Evolutionary conservation across 1,140 invertebrate species (phyloP).

Genomic region (Lanistes nyassanus): DNA sequence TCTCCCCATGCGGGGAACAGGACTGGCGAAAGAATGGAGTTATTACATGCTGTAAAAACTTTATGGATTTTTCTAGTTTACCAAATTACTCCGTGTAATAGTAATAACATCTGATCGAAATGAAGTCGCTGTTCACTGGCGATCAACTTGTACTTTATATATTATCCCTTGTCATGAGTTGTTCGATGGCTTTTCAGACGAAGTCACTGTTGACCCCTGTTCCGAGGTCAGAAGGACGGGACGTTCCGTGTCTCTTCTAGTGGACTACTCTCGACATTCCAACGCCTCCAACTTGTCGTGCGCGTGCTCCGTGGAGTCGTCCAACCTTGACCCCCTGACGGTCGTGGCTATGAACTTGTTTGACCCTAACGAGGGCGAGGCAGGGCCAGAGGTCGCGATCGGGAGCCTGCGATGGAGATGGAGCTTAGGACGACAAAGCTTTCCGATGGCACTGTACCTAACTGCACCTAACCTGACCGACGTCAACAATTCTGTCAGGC

Average conservation of each 20-base stretch:
- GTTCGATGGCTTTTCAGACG: not conserved
- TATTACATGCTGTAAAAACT: too few relatives aligned
- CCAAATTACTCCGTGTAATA: not conserved
- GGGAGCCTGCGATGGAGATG: too few relatives aligned
- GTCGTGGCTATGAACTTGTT: conserved; percentile 10
- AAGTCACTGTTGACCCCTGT: not conserved
- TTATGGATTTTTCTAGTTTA: too few relatives aligned
- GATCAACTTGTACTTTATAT: not conserved
- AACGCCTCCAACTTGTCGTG: not conserved
- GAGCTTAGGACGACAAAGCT: too few relatives aligned
- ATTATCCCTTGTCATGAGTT: not conserved
- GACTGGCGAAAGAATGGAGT: too few relatives aligned
- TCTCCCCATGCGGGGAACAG: too few relatives aligned
- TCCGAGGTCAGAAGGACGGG: conserved; percentile 10
- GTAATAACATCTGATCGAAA: too few relatives aligned
- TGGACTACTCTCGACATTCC: conserved; percentile 9
- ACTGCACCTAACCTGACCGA: too few relatives aligned
- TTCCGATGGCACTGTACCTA: too few relatives aligned
- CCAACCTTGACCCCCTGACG: not conserved
- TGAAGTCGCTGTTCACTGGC: too few relatives aligned
- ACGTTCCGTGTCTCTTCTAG: not conserved
- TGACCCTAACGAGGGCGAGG: not conserved
- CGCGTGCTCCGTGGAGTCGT: conserved; percentile 9
- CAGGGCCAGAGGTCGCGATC: too few relatives aligned
- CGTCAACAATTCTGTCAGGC: too few relatives aligned